Evolutionary conservation across 2,113 vertebrate genomes (phyloP), one percentile per base, ranked within the genome.

Genomic region (Barnardius zonarius): DNA sequence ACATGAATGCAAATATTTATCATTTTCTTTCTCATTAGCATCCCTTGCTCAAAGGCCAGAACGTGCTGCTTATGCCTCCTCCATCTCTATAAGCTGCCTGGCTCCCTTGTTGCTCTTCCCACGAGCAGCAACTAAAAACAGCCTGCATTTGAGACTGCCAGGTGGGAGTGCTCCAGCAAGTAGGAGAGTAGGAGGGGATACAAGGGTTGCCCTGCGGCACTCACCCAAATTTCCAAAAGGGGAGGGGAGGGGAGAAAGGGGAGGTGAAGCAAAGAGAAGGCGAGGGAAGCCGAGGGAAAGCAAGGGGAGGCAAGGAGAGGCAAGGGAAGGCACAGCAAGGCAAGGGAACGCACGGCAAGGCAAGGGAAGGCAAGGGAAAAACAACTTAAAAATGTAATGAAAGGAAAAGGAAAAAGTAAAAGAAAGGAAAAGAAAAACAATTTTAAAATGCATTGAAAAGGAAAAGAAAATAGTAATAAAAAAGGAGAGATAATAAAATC

Each of bases 1-100:
- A 25, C 74, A 75, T 23, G 73, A 90, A 74, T 10, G n/a, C 41
- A 93, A 93, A 90, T 91, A 96, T 96, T 94, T 88, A 92, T 95
- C 44, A 90, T 94, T 94, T 91, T 85, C 54, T 73, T 85, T 88
- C 70, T 92, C 80, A 85, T 94, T 85, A 96, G 7, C 25, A 88
- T 83, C 67, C 64, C 30, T 77, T 75, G n/a, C 43, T 88, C 49
- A 86, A 88, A 78, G 81, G 24, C 55, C 83, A 84, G 83, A 93
- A 68, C 0, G 7, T n/a, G 31, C 39, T 78, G 35, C 69, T 17
- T 72, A 48, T 75, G 49, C 64, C 52, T 74, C 49, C 54, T 75
- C 62, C 43, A 57, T 75, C 57, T 81, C 51, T 57, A 3, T 23
- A 72, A 83, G 48, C 44, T 83, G 51, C 64, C 46, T 86, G 63